Percentiles rank a stretch among this genome's conserved stretches.
These are phyloP conservation scores for Micrasema longulum DNA, from an alignment of 1,140 invertebrate species.

Conservation along the genomic window DNA sequence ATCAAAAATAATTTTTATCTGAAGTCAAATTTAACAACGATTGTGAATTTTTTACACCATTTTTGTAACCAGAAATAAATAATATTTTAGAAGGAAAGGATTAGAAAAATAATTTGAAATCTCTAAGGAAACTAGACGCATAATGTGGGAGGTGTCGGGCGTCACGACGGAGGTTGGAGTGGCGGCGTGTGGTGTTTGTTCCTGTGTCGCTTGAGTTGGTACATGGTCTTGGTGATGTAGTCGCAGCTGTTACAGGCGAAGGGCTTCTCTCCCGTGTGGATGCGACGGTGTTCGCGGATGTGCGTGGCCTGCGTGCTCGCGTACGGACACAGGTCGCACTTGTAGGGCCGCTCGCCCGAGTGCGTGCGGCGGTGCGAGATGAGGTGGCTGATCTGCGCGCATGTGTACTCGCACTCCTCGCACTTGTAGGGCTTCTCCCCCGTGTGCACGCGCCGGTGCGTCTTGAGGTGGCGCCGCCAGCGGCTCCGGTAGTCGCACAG, in stretches of 20 bases:
- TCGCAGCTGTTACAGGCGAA: constrained; percentile 11
- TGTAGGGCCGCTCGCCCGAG: constrained; percentile 17
- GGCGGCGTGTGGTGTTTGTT: not conserved
- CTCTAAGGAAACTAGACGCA: no score
- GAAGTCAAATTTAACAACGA: no score
- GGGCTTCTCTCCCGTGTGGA: constrained; percentile 23
- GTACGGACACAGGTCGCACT: constrained; percentile 23
- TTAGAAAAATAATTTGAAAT: no score
- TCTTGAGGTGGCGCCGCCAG: constrained; percentile 87
- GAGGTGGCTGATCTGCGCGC: constrained; percentile 71
- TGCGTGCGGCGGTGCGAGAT: constrained; percentile 73
- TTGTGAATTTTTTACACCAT: no score
- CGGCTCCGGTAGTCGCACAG: constrained; percentile 29
- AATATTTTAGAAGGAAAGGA: no score
- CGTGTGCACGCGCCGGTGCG: constrained; percentile 90
- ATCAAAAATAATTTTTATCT: no score
- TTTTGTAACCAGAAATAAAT: no score
- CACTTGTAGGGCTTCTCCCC: constrained; percentile 88
- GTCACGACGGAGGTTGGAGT: not conserved
- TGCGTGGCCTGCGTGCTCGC: constrained; percentile 30
- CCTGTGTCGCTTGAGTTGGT: constrained; percentile 23
- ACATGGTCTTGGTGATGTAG: constrained; percentile 22
- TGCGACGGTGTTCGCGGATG: constrained; percentile 25
- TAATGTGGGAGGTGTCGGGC: no score
- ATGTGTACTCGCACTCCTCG: constrained; percentile 83